Evolutionary conservation across 2,888 invertebrate genomes (phyloP), one percentile per base, ranked within the genome.

Genomic region (Subacronicta megacephala): DNA sequence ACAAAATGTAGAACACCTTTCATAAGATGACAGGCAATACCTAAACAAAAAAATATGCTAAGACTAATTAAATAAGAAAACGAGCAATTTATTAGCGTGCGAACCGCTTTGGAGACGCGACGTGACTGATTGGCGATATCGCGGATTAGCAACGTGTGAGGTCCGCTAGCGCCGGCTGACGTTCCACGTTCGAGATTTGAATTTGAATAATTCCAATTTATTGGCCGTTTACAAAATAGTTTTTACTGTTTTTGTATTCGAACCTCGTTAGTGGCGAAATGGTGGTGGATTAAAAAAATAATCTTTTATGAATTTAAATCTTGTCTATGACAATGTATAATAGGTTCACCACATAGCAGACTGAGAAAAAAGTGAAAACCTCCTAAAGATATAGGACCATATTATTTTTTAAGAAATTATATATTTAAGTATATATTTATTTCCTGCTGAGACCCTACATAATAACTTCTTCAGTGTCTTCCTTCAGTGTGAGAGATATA

Each of bases 91-190:
- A 50, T 10, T 17, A 20, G 53, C 45, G 46, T 47, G 64, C 18
- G 29, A 7, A 18, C n/a, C 43, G 38, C 9, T 37, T 17, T 9
- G 23, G 52, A 38, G 50, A 43, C 35, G 45, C 71, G 71, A 84
- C 86, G 88, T 87, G 88, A 82, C 75, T 68, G 73, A 73, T 80
- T 75, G 72, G 61, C 69, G 72, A 81, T 82, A 78, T 76, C 81
- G 78, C 79, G 81, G 75, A 85, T 88, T 88, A 78, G 70, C 88
- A 73, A 78, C 85, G 89, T 89, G 89, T 90, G 89, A 82, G 90
- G 89, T 88, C 85, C 68, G 73, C 45, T 72, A 69, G 72, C 69
- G 76, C 73, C 75, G 41, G 41, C 41, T 12, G 62, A 43, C 47
- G 56, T 71, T 67, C 61, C 54, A 83, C 82, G 80, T 84, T 83